Conservation (phyloP, 2,113 vertebrate genomes). For the Lonchura striata region DNA sequence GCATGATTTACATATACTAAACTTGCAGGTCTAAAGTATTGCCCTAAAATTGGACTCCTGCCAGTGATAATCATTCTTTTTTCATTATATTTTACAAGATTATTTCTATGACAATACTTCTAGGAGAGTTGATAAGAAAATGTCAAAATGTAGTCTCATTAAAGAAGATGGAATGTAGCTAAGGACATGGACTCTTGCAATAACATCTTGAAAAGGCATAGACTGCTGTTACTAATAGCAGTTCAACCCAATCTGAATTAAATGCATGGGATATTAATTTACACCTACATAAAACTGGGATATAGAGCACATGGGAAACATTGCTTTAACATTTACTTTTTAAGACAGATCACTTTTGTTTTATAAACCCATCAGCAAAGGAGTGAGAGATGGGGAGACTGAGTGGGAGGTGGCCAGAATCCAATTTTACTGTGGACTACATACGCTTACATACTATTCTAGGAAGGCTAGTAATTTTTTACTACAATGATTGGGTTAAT, state of each 20-base stretch:
- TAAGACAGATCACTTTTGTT: neutral
- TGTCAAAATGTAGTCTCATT: neutral
- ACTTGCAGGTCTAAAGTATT: neutral
- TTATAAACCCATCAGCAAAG: neutral
- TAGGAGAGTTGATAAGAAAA: neutral
- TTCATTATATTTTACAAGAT: neutral
- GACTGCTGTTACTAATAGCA: neutral
- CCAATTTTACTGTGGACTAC: neutral
- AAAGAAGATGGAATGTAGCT: neutral
- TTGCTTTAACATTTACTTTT: neutral
- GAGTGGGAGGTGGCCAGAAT: neutral
- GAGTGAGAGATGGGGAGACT: neutral
- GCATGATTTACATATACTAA: neutral
- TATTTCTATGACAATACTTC: neutral
- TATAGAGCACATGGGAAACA: neutral
- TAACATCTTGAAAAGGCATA: neutral
- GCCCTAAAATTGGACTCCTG: constrained; percentile 1
- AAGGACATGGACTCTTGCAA: neutral
- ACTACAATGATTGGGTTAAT: neutral
- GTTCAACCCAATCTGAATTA: neutral
- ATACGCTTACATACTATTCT: neutral
- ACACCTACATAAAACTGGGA: neutral
- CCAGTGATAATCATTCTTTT: neutral
- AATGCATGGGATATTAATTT: neutral
- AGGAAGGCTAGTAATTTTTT: neutral